Evolutionary conservation across 2,797 vertebrate genomes (phyloP), one percentile per base, ranked within the genome.

Genomic region (Spatula clypeata): DNA sequence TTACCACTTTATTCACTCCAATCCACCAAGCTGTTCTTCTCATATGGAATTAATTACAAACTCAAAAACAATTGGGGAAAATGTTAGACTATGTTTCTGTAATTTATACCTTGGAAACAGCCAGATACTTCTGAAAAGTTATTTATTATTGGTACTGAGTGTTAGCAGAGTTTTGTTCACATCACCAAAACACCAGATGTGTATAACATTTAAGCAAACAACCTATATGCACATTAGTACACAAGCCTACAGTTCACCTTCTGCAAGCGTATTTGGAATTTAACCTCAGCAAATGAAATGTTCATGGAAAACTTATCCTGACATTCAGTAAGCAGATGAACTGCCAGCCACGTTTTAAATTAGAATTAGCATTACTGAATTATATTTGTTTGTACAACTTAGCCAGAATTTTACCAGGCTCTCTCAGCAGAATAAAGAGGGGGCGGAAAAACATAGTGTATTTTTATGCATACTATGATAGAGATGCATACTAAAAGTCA

Each of bases 1-100:
- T 86, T 67, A 94, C 47, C 47, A 40, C 47, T 95, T 92, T 88
- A 64, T 86, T 93, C 80, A 90, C 51, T 27, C n/a, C n/a, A 57
- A 49, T 84, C 53, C 77, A 82, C 34, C 38, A 57, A n/a, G 14
- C 38, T 67, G 26, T 74, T 88, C n/a, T 86, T 74, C 64, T 74
- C 80, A 71, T 85, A 79, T 0, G 44, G 55, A 74, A 67, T 93
- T 88, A 88, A 88, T 94, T 87, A 94, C 74, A 61, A 88, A 79
- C 13, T 86, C 86, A 86, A 79, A 88, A 73, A 23, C 34, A 91
- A 67, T 8, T 93, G 36, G 34, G 29, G 40, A 61, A 88, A 93
- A 14, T 27, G 27, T 79, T 82, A 79, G 31, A 71, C 13, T 57
- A 88, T 4, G 1, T 81, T 95, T 81, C 51, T 91, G 81, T 90